A percentile compares a stretch with the other conserved stretches of the same genome.
phyloP scores from a whole-genome alignment of 2,888 invertebrate species.

The Ormyrus pomaceus region DNA sequence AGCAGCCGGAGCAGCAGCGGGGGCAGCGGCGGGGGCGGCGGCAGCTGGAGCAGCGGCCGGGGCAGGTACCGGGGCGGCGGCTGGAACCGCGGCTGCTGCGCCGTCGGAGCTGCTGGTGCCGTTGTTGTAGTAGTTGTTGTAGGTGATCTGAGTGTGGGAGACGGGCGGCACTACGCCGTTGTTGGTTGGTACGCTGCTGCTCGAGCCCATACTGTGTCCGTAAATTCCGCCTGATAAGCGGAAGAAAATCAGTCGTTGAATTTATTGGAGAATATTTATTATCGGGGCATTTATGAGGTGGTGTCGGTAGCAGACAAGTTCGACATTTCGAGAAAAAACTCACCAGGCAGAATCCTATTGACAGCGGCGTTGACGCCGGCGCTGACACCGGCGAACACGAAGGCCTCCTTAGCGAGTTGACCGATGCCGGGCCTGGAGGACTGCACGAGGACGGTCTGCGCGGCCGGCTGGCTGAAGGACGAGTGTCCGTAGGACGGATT shows the following conservation, averaged over 20 bases:
- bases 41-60: constrained; percentile 50
- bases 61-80: constrained; percentile 45
- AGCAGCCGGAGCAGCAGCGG: constrained; percentile 37
- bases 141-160: constrained; percentile 70
- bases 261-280: background rate
- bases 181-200: background rate
- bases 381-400: constrained; percentile 72
- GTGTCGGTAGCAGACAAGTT: background rate
- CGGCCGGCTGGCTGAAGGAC: constrained; percentile 56
- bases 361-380: constrained; percentile 73
- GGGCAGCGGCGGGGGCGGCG: constrained; percentile 55
- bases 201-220: constrained; percentile 59
- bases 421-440: constrained; percentile 70
- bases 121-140: constrained; percentile 73
- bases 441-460: constrained; percentile 67
- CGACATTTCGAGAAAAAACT: constrained; percentile 46
- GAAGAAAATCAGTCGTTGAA: background rate
- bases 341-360: constrained; percentile 69
- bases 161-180: constrained; percentile 61
- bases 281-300: background rate
- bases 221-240: constrained; percentile 61
- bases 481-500: constrained; percentile 60
- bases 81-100: constrained; percentile 34
- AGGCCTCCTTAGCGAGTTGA: constrained; percentile 73
- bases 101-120: constrained; percentile 58